A percentile compares a stretch with the other conserved stretches of the same genome.
Evolutionary conservation across 2,888 invertebrate species (phyloP).

Genomic region (Cantharis lateralis): DNA sequence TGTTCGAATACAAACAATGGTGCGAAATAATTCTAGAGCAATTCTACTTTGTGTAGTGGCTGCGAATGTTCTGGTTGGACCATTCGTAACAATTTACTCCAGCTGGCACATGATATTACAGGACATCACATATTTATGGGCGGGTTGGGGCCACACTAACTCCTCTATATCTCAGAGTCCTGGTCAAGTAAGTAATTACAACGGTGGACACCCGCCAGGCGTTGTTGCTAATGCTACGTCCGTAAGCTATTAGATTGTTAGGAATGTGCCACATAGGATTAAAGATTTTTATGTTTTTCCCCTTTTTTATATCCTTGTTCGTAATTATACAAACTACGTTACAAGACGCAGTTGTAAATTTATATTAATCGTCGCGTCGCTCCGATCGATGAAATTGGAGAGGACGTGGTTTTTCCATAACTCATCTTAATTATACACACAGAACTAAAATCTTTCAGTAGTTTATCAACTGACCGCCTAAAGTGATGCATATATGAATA

Average conservation of each 20-base stretch:
- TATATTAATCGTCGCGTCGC: background rate
- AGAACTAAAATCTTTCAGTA: background rate
- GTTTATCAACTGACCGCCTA: background rate
- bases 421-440: background rate
- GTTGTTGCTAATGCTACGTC: slow-evolving; percentile 41
- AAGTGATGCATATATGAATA: background rate
- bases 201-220: slow-evolving; percentile 47
- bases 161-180: slow-evolving; percentile 46
- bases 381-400: background rate
- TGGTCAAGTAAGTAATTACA: slow-evolving; percentile 54
- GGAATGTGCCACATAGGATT: slow-evolving; percentile 43
- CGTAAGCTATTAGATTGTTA: slow-evolving; percentile 44
- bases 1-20: slow-evolving; percentile 42
- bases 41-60: slow-evolving; percentile 49
- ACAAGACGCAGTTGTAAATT: slow-evolving; percentile 13
- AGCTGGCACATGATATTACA: slow-evolving; percentile 59
- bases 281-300: slow-evolving; percentile 36
- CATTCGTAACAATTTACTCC: slow-evolving; percentile 59
- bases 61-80: slow-evolving; percentile 50
- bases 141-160: slow-evolving; percentile 47
- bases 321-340: slow-evolving; percentile 23
- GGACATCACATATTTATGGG: slow-evolving; percentile 58
- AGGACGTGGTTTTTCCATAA: background rate
- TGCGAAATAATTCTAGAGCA: slow-evolving; percentile 51
- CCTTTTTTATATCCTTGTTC: slow-evolving; percentile 21